Evolutionary conservation across 2,113 vertebrate genomes (phyloP).

Genomic region (Campylorhamphus procurvoides): DNA sequence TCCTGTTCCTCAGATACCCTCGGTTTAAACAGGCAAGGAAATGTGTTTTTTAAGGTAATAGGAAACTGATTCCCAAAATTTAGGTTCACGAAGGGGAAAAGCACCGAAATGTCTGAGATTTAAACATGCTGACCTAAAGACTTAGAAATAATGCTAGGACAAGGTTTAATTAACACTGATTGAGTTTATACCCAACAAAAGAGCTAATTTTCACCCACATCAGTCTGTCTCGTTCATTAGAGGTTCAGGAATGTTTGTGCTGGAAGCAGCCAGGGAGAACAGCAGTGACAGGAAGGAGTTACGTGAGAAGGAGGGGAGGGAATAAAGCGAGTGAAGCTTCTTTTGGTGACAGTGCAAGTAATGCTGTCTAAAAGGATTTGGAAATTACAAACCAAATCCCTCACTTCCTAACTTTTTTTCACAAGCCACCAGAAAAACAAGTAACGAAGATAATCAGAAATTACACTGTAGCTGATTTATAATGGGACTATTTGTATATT

Average conservation of each 20-base stretch:
- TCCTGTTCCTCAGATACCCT: not conserved
- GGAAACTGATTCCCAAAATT: not conserved
- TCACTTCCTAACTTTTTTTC: not conserved
- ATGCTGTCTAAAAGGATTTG: not conserved
- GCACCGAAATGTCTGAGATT: rapidly evolving
- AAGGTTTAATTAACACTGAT: not conserved
- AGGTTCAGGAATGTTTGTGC: rapidly evolving
- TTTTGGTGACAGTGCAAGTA: not conserved
- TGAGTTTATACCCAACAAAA: not conserved
- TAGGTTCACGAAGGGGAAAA: not conserved
- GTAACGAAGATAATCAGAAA: not conserved
- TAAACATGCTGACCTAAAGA: not conserved
- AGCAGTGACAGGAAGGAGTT: not conserved
- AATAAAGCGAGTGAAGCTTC: not conserved
- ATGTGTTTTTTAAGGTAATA: rapidly evolving
- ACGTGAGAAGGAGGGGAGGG: not conserved
- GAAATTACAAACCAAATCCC: not conserved
- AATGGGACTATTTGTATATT: constrained; percentile 35
- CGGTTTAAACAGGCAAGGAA: not conserved
- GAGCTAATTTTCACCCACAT: not conserved
- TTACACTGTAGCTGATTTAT: not conserved
- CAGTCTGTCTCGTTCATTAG: not conserved
- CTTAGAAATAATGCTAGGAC: not conserved
- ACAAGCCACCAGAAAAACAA: not conserved
- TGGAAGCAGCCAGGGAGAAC: not conserved